Conservation (phyloP, 2,888 invertebrate species). For the Antheraea assamensis region DNA sequence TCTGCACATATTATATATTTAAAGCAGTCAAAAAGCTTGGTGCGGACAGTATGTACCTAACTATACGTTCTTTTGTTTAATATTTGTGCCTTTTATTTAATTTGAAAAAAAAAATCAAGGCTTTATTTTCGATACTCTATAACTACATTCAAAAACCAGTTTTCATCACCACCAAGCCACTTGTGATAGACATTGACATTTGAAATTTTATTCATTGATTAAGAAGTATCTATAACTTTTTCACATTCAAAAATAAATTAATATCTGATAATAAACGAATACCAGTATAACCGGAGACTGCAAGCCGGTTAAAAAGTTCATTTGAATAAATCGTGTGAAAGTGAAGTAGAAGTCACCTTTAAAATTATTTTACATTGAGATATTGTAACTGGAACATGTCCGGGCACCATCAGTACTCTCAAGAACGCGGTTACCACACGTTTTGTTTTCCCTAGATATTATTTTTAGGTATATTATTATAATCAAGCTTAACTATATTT, state of each 20-base stretch:
- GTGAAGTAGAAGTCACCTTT: conserved; percentile 10
- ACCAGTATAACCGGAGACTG: background rate
- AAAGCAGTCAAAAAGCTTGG: no score
- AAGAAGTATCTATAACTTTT: no score
- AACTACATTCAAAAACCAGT: no score
- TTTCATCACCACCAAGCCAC: no score
- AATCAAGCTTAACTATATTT: background rate
- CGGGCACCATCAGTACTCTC: background rate
- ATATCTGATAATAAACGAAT: background rate
- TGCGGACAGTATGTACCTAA: no score
- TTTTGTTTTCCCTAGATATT: background rate
- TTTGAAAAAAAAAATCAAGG: no score
- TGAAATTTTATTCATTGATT: no score
- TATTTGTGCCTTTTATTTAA: no score
- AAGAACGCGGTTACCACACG: background rate
- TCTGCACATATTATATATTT: no score
- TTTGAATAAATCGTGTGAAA: conserved; percentile 12
- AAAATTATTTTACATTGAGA: background rate
- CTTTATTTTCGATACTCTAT: no score
- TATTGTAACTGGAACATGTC: background rate
- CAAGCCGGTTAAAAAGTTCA: background rate
- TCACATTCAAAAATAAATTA: background rate
- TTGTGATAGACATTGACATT: no score
- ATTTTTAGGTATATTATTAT: background rate
- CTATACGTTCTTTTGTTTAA: no score